These are phyloP conservation scores for Serrognathus titanus DNA, from an alignment of 2,888 invertebrate species.

Conservation along the genomic window DNA sequence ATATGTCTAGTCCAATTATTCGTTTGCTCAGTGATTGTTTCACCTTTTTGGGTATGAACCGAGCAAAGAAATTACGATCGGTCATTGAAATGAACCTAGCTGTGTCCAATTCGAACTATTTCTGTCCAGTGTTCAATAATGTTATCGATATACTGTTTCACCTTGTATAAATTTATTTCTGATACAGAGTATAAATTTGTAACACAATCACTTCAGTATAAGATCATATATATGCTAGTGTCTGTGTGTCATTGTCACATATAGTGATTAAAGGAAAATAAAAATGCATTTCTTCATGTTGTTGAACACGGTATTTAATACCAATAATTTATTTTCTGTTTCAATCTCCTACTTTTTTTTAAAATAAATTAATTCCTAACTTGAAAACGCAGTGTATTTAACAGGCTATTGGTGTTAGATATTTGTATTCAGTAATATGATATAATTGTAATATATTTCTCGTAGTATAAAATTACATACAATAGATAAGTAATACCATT, in stretches of 20 bases:
- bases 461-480: too few species aligned
- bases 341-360: too few species aligned
- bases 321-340: too few species aligned
- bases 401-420: too few species aligned
- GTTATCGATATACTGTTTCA: conserved; percentile 21
- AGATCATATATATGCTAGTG: conserved; percentile 8
- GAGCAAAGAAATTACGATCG: background rate
- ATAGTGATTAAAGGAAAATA: conserved; percentile 2
- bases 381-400: background rate
- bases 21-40: conserved; percentile 39
- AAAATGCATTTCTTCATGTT: too few species aligned
- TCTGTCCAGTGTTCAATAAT: conserved; percentile 39
- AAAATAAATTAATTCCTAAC: background rate
- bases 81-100: conserved; percentile 13
- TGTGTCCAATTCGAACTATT: conserved; percentile 40
- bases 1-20: conserved; percentile 37
- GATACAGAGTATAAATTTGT: conserved; percentile 14
- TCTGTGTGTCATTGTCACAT: conserved; percentile 21
- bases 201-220: conserved; percentile 22
- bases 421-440: too few species aligned
- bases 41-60: too few species aligned
- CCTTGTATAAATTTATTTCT: conserved; percentile 23
- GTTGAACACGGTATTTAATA: too few species aligned
- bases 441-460: too few species aligned
- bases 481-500: conserved; percentile 2